phyloP scores from a whole-genome alignment of 2,888 invertebrate genomes.

The Conops quadrifasciatus region DNA sequence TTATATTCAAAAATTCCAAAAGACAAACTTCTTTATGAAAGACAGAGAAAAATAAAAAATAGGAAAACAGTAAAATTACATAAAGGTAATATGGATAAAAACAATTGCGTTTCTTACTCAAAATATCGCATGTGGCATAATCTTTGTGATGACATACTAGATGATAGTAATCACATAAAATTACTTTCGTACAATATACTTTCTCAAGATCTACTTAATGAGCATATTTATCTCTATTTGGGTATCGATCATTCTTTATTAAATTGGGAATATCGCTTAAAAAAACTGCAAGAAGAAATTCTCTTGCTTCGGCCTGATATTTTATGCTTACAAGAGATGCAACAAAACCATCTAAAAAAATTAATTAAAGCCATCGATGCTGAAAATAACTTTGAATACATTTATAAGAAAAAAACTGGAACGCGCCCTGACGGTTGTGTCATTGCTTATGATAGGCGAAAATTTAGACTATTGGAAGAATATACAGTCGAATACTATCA shows the following conservation, averaged over 20 bases:
- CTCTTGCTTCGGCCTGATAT: slow-evolving; percentile 66
- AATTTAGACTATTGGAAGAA: slow-evolving; percentile 74
- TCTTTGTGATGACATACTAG: background rate
- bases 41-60: background rate
- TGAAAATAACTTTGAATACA: slow-evolving; percentile 73
- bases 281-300: slow-evolving; percentile 67
- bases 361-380: slow-evolving; percentile 44
- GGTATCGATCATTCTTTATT: slow-evolving; percentile 68
- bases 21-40: slow-evolving; percentile 10
- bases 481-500: slow-evolving; percentile 74
- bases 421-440: slow-evolving; percentile 88
- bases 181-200: slow-evolving; percentile 89
- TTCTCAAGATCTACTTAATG: slow-evolving; percentile 81
- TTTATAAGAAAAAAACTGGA: slow-evolving; percentile 87
- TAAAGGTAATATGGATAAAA: slow-evolving; percentile 24
- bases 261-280: slow-evolving; percentile 75
- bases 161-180: slow-evolving; percentile 66
- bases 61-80: slow-evolving; percentile 16
- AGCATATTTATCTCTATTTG: slow-evolving; percentile 78
- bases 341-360: slow-evolving; percentile 74
- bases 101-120: slow-evolving; percentile 5
- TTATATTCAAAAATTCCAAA: slow-evolving; percentile 15
- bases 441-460: slow-evolving; percentile 77
- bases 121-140: slow-evolving; percentile 22
- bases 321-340: slow-evolving; percentile 83